Base-by-base conservation (phyloP, 2,797 vertebrate species). In the Sebastes minor region DNA sequence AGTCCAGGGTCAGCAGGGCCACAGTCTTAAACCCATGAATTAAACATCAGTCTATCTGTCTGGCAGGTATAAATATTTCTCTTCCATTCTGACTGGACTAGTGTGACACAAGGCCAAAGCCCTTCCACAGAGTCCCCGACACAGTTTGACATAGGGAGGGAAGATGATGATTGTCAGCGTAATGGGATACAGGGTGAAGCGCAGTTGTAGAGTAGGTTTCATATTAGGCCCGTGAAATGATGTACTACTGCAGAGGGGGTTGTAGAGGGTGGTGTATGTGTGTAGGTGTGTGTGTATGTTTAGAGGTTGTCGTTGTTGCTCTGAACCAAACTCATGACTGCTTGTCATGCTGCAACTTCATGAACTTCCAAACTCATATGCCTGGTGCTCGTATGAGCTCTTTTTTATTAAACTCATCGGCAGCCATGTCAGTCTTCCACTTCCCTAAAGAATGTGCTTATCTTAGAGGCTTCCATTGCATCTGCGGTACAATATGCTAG, bases 51-150 rank as follows among this genome's bases (percentile, higher is more conserved):
- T 92, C 90, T 90, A 82, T 90, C 88, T 87, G 83, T 92, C 93
- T 91, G 88, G 89, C 86, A 89, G 90, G 84, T 90, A 93, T 94
- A 94, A 94, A 94, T 94, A 95, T 95, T 92, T 94, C 94, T 92
- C 90, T 92, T 93, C 89, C 83, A 90, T 92, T 90, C 84, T 88
- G 81, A 91, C 83, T 86, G 88, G 80, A 85, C 82, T 23, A 75
- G 75, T 83, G 72, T 89, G 90, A 93, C 90, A 88, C 82, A 67
- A 87, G 91, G 92, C 92, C 83, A 91, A 71, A 88, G 88, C 84
- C 87, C 89, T 75, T 78, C 84, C 82, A 64, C 78, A 76, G 71
- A 88, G 76, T 91, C 88, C 75, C 75, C 80, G 78, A 84, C 87
- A 91, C 86, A 86, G 88, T 92, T 84, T 92, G 92, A 91, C 92